Evolutionary conservation across 2,113 vertebrate genomes (phyloP), one percentile per base, ranked within the genome.

Genomic region (Malaclemys terrapin): DNA sequence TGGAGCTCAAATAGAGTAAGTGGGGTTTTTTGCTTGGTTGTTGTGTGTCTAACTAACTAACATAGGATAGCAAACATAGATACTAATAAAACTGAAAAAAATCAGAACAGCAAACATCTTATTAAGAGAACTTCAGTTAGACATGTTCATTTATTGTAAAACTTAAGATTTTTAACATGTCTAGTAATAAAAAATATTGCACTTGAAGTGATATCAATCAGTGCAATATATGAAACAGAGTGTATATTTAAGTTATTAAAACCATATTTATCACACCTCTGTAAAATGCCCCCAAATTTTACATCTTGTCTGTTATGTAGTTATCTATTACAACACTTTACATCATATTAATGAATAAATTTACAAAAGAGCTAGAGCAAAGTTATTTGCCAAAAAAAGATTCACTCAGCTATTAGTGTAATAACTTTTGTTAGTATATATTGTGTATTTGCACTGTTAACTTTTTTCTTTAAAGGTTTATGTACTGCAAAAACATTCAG

Each of bases 1-100:
- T 90, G 99, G 99, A 92, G 99, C 99, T 93, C 98, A 98, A 97
- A 98, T 99, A 89, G 98, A 99, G 99, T 99, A 99, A 99, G 99
- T 99, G 94, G 93, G 97, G 96, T 90, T 82, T 97, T 89, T 95
- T 95, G 93, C 96, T 97, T 95, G 83, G 72, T 93, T 97, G 94
- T 96, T 96, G 85, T 97, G 82, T 95, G 91, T 97, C 89, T 96
- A 97, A 88, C 78, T 97, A 57, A 97, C 97, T 97, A 98, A 98
- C 94, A 91, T 95, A 96, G 92, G 93, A 12, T 13, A 85, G 93
- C 85, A 85, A 96, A 87, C 56, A 81, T 50, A 95, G 59, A 84
- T 94, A 89, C 88, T 97, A 93, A 85, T 87, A 90, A 87, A 53
- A 91, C 57, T 84, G 90, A 85, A 54, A 90, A 65, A 84, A 86